Conservation (phyloP, 2,113 vertebrate species). For the Cheirogaleus medius region DNA sequence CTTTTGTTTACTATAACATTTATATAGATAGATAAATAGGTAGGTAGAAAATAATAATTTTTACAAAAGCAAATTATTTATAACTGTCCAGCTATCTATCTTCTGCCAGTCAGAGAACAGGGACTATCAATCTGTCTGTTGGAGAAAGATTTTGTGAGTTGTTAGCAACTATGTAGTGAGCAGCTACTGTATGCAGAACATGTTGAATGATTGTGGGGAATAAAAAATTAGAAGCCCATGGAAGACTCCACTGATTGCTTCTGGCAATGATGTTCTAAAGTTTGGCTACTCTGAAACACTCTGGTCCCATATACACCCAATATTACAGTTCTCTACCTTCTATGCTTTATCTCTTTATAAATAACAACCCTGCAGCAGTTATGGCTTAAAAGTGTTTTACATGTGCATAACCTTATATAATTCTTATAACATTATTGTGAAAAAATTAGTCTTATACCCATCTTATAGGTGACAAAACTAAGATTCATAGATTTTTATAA, state of each 20-base stretch:
- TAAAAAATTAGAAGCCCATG: neutral
- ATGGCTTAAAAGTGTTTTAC: neutral
- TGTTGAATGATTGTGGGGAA: neutral
- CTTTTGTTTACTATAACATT: neutral
- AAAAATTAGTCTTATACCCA: neutral
- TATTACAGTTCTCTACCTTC: neutral
- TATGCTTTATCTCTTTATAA: neutral
- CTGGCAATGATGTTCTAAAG: neutral
- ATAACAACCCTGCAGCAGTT: neutral
- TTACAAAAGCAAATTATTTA: neutral
- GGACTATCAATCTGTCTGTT: neutral
- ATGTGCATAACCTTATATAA: neutral
- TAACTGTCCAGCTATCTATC: neutral
- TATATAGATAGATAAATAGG: neutral
- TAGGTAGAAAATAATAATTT: neutral
- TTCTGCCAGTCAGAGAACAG: neutral
- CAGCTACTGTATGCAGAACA: neutral
- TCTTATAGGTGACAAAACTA: constrained; percentile 41
- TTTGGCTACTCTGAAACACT: neutral
- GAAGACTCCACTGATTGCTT: neutral
- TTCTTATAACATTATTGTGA: neutral
- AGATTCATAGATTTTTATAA: constrained; percentile 10
- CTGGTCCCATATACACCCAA: neutral
- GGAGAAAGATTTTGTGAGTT: neutral
- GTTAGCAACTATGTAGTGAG: neutral